Evolutionary conservation across 2,797 vertebrate genomes (phyloP), one percentile per base, ranked within the genome.

Genomic region (Aeoliscus strigatus): DNA sequence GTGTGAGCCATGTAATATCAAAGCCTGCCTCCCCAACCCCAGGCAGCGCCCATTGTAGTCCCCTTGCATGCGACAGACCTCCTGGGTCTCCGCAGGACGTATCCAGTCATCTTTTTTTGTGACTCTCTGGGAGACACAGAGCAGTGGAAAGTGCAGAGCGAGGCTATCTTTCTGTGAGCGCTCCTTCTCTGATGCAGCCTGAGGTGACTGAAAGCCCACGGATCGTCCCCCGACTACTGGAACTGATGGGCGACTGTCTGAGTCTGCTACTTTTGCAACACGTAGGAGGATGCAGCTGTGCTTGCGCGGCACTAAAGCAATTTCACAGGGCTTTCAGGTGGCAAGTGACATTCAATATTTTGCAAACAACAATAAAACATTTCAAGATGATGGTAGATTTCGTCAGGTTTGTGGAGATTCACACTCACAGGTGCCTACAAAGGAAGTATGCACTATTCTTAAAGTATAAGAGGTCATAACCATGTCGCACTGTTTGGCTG

Each of bases 1-100:
- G 79, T 83, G 77, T 72, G 78, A 82, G 46, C 77, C 25, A 82
- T 89, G 89, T 90, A 82, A 76, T 82, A 91, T 89, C 86, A 90
- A 66, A 89, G 51, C 78, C 68, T 68, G 70, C 14, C 23, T 82
- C 66, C 73, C 74, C 85, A 87, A 38, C 87, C 81, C 81, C 81
- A 83, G 79, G 83, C 83, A 79, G 76, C 49, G 64, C 42, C 75
- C 84, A 82, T 89, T 89, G 83, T 81, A 51, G 74, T 65, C 45
- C 34, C 18, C 5, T 62, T 80, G 86, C 82, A 88, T 87, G 84
- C 82, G 45, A 84, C 72, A 87, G 86, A 77, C 86, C 83, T 86
- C 84, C 80, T 82, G 86, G 70, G 85, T 85, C 80, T 87, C 72
- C 60, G 71, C 81, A 84, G 87, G 84, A 85, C 79, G 73, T 82